Evolutionary conservation across 2,113 vertebrate species (phyloP), one percentile per base, ranked within the genome.

Genomic region (Cololabis saira): DNA sequence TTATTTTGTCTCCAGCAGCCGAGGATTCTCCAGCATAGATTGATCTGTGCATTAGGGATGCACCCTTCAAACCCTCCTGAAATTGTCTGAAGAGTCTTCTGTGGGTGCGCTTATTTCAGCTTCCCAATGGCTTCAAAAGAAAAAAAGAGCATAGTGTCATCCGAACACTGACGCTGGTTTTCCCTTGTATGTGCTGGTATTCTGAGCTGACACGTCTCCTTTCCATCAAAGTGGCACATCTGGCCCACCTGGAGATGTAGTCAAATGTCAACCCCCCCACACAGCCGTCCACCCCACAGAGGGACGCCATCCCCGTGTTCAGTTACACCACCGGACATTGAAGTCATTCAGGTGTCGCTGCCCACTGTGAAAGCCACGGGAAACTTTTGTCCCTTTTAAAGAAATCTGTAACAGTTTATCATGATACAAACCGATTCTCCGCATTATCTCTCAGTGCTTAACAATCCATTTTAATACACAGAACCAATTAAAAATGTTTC

Each of bases 191-290:
- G 43, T 60, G 58, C 24, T 71, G 61, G 40, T 78, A 60, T 73
- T 78, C 78, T 48, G 61, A 74, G 70, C 74, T 87, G 88, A 87
- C 86, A 87, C 10, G 69, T 80, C 72, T 54, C 76, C 83, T 86
- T 83, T 76, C 80, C 82, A 74, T 90, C 87, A 88, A 86, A 86
- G 67, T 49, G 16, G 57, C 80, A 77, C 61, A 78, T 79, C 76
- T 71, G 84, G 77, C 44, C 78, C 88, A 79, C 90, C 85, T 84
- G 88, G 50, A 84, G 87, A 74, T 78, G 69, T 45, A 80, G 76
- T 80, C 70, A 89, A 91, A 91, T 87, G 90, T 87, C 89, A 91
- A n/a, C 65, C 45, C 42, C 47, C 57, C 43, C 42, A 15, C 12
- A 3, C 49, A 8, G 4, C 37, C 27, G 4, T 14, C 49, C 21